Evolutionary conservation across 2,113 vertebrate species (phyloP), one percentile per base, ranked within the genome.

Genomic region (Solea solea): DNA sequence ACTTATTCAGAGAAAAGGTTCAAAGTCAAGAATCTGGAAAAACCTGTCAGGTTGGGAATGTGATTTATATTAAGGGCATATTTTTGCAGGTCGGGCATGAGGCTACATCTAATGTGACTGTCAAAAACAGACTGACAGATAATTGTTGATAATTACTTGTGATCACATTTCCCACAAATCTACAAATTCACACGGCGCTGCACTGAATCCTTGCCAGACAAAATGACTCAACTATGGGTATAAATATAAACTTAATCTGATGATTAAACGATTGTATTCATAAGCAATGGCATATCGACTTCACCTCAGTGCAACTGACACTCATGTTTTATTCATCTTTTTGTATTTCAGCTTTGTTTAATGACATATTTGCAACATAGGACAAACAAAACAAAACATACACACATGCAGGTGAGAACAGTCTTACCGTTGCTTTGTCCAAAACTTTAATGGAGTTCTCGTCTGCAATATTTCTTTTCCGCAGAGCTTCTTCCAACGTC

Each of bases 371-470:
- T 6, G 15, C 9, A 58, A 13, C 12, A 73, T 11, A 56, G 12
- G 15, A 39, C 54, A 56, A 3, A 57, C 14, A 41, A 9, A 63
- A n/a, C 12, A 48, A 13, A 28, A 10, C 1, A 46, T 13, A n/a
- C 25, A 44, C 53, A 45, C 3, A 8, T 46, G 7, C 0, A 3
- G 15, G 10, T 28, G 4, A 44, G 14, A 9, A 3, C 1, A 13
- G 6, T 58, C 69, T 88, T 93, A 99, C 98, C 78, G 98, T 98
- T 69, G 98, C 98, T 92, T 98, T 98, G 91, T 99, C 97, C 81
- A 99, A 92, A 86, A 99, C 97, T 85, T 99, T 99, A 58, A 98
- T 95, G 2, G 98, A 97, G 77, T 96, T 96, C 89, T 97, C 95
- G 72, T 98, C 96, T 21, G 96, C 97, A 16, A 99, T 92, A 14